Evolutionary conservation across 1,140 invertebrate species (phyloP).

Genomic region (Armadillidium nasatum): DNA sequence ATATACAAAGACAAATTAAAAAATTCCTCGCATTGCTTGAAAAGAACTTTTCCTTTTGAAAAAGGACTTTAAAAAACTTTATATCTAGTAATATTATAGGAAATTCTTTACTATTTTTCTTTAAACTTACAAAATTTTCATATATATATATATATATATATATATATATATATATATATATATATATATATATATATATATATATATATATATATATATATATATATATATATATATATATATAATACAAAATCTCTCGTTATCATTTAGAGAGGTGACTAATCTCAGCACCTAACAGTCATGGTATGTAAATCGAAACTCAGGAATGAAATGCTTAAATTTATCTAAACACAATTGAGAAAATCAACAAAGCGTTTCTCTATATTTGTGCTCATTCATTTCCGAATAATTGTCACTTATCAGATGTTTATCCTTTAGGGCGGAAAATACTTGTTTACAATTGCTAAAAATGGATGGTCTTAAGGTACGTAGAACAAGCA

Average conservation of each 20-base stretch:
- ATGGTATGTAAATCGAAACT: neutral
- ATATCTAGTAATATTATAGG: too few relatives aligned
- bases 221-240: constrained; percentile 2
- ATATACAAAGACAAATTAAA: too few relatives aligned
- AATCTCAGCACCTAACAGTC: neutral
- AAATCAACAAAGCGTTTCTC: constrained; percentile 3
- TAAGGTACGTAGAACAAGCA: neutral
- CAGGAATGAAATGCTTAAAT: neutral
- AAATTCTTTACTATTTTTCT: too few relatives aligned
- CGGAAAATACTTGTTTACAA: neutral
- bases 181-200: too few relatives aligned
- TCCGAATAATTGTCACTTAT: constrained; percentile 10
- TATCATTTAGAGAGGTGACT: neutral
- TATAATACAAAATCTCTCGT: neutral
- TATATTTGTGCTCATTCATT: neutral
- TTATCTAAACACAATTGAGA: constrained; percentile 12
- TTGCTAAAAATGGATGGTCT: neutral
- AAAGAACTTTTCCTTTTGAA: too few relatives aligned
- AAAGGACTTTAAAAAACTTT: too few relatives aligned
- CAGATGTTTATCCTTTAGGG: neutral
- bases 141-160: too few relatives aligned
- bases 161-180: too few relatives aligned
- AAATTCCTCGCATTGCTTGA: too few relatives aligned
- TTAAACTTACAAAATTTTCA: too few relatives aligned
- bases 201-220: too few relatives aligned